Conservation (phyloP, 2,888 invertebrate genomes). For the Disparrhopalites patrizii region DNA sequence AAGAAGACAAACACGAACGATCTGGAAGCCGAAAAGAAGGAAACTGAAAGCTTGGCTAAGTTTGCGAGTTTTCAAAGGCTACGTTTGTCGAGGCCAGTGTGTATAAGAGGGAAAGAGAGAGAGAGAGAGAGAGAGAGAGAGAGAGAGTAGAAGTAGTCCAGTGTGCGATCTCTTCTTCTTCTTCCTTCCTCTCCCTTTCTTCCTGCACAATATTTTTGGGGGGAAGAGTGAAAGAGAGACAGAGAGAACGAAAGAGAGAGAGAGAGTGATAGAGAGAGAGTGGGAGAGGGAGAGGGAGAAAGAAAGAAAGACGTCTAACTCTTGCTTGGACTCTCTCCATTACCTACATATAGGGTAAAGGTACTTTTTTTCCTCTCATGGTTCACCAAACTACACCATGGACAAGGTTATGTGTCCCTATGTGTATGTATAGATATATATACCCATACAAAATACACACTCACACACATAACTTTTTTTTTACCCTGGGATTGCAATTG, state of each 20-base stretch:
- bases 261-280: too few relatives aligned
- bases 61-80: slow-evolving; percentile 30
- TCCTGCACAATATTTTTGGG: slow-evolving; percentile 1
- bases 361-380: too few relatives aligned
- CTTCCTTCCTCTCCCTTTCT: slow-evolving; percentile 16
- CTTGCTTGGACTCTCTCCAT: neutral
- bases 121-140: slow-evolving; percentile 14
- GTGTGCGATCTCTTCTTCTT: slow-evolving; percentile 12
- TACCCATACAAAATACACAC: neutral
- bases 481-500: slow-evolving; percentile 24
- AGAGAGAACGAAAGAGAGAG: too few relatives aligned
- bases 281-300: too few relatives aligned
- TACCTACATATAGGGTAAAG: slow-evolving; percentile 1
- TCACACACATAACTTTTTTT: neutral
- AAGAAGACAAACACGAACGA: slow-evolving; percentile 35
- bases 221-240: slow-evolving; percentile 9
- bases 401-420: too few relatives aligned
- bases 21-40: slow-evolving; percentile 38
- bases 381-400: neutral
- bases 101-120: slow-evolving; percentile 15
- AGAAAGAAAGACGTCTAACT: too few relatives aligned
- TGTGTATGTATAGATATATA: slow-evolving; percentile 2
- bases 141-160: slow-evolving; percentile 5
- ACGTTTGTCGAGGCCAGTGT: slow-evolving; percentile 27
- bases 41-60: slow-evolving; percentile 36